Evolutionary conservation across 2,797 vertebrate species (phyloP), one percentile per base, ranked within the genome.

Genomic region (Buphagus erythrorhynchus): DNA sequence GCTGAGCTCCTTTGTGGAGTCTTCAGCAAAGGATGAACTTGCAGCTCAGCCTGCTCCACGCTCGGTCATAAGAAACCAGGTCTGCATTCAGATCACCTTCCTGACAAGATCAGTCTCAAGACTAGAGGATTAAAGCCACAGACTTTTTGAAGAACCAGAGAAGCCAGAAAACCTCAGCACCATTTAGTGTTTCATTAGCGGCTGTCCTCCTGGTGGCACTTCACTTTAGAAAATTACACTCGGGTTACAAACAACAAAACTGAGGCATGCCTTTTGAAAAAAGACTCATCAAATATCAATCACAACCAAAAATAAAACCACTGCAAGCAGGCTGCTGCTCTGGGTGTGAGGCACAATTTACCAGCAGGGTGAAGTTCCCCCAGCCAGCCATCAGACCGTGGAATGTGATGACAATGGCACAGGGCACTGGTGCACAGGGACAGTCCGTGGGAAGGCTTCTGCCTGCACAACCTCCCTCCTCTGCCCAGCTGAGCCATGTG

Each of bases 31-130:
- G 18, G 6, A 12, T 16, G 25, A 81, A 10, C 33, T 51, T 51
- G n/a, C 29, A 94, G 51, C 36, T 45, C 35, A 45, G 57, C 6
- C 43, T 63, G 10, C 36, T 81, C n/a, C 8, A 2, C 1, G 1
- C 21, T 78, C 0, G 0, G 36, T 59, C 3, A 0, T 11, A 42
- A 31, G 26, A 87, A 94, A 54, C 16, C 10, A 10, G 22, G 13
- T n/a, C 65, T 54, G 35, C 55, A 14, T 65, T 63, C 40, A 80
- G 61, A 51, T 2, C 5, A 55, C 16, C 40, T 71, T 59, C 0
- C 1, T 72, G 45, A 40, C 4, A 3, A 79, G 35, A 36, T 28
- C 80, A 67, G 29, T 76, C 77, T 72, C 48, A 86, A 76, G 18
- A 33, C 40, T 21, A 13, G 8, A 75, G 15, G 36, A 81, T 76